Percentiles rank a stretch among this genome's conserved stretches.
These are phyloP conservation scores for Spermophilus dauricus DNA, from an alignment of 2,113 vertebrate genomes.

Conservation along the genomic window DNA sequence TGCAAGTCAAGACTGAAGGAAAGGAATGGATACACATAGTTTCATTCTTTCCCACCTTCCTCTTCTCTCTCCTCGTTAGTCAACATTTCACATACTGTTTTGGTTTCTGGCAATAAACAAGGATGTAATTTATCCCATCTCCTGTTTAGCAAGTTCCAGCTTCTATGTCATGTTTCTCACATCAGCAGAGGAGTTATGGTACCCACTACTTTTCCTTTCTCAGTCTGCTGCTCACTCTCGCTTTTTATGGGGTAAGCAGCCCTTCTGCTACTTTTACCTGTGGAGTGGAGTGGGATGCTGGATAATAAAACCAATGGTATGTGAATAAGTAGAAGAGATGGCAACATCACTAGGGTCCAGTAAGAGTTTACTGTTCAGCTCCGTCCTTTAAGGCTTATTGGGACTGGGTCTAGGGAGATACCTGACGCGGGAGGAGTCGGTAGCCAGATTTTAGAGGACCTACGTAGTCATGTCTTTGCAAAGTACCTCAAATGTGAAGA, in stretches of 20 bases:
- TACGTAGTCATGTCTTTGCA: neutral
- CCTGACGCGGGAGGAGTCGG: neutral
- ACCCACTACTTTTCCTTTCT: neutral
- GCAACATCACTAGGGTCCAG: neutral
- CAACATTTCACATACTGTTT: constrained; percentile 76
- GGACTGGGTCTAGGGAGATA: neutral
- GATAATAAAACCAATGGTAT: neutral
- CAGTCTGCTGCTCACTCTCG: neutral
- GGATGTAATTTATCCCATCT: constrained; percentile 82
- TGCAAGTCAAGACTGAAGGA: neutral
- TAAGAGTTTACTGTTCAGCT: neutral
- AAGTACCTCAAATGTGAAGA: neutral
- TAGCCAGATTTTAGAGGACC: neutral
- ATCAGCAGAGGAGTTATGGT: neutral
- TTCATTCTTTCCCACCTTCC: neutral
- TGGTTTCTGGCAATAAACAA: constrained; percentile 86
- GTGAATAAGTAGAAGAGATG: neutral
- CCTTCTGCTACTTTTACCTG: neutral
- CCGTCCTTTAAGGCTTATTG: neutral
- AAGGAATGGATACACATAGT: neutral
- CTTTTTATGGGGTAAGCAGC: neutral
- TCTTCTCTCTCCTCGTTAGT: neutral
- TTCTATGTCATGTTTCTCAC: neutral
- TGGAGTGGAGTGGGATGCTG: neutral
- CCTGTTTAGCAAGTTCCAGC: constrained; percentile 50